Conservation (phyloP, 2,113 vertebrate species). For the Otis tarda region DNA sequence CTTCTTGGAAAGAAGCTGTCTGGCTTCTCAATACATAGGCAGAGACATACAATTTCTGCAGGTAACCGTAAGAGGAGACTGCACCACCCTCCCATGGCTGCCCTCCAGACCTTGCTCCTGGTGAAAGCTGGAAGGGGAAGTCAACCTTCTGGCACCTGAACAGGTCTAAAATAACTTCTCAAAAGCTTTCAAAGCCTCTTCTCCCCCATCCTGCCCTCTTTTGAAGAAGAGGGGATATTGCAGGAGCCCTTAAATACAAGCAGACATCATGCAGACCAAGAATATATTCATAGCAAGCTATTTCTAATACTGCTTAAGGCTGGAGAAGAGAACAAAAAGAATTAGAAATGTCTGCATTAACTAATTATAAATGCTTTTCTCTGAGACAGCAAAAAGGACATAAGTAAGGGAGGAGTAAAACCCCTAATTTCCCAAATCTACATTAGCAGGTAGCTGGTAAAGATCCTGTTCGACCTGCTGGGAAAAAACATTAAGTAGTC, state of each 20-base stretch:
- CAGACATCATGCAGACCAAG: conserved; percentile 25
- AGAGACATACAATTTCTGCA: neutral
- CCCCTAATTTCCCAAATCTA: neutral
- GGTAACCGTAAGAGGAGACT: neutral
- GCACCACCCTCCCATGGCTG: neutral
- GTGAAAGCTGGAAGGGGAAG: neutral
- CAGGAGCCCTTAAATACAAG: conserved; percentile 28
- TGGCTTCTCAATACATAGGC: neutral
- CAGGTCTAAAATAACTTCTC: neutral
- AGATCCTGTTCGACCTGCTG: neutral
- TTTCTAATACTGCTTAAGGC: conserved; percentile 60
- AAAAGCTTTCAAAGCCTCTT: neutral
- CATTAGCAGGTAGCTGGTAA: neutral
- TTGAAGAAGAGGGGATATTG: neutral
- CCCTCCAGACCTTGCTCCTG: neutral
- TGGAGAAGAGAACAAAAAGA: conserved; percentile 52
- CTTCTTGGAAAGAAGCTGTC: neutral
- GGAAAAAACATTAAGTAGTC: neutral
- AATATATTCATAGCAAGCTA: conserved; percentile 39
- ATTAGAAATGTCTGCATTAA: conserved; percentile 54
- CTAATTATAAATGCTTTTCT: conserved; percentile 31
- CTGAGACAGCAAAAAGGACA: neutral
- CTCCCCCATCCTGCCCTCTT: fast-evolving
- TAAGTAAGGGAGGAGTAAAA: conserved; percentile 10
- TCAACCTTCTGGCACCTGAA: neutral